A percentile compares a stretch with the other conserved stretches of the same genome.
Conservation (phyloP, 2,797 vertebrate species). For the Scolopax rusticola region DNA sequence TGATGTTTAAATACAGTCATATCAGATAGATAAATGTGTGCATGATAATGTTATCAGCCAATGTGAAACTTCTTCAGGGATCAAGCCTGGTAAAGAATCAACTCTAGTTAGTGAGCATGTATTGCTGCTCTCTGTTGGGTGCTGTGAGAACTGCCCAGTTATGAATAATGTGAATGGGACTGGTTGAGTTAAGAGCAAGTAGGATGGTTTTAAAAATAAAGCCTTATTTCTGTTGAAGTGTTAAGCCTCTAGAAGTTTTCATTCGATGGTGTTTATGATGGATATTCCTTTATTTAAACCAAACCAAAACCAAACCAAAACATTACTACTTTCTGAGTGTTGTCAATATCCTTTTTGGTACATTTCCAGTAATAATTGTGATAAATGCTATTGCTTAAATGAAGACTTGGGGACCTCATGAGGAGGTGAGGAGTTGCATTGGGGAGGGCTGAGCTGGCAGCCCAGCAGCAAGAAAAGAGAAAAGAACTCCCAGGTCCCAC, state of each 20-base stretch:
- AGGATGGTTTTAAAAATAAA: not conserved
- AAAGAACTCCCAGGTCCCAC: not conserved
- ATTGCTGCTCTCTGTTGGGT: not conserved
- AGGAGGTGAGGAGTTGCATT: not conserved
- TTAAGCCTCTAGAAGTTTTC: not conserved
- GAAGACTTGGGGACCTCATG: not conserved
- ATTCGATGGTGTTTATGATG: not conserved
- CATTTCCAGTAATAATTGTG: not conserved
- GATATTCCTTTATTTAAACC: not conserved
- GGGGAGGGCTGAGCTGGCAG: not conserved
- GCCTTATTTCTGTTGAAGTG: not conserved
- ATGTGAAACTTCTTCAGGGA: not conserved
- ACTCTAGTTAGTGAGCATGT: not conserved
- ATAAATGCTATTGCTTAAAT: not conserved
- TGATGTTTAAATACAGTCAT: not conserved
- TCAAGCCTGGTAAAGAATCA: not conserved
- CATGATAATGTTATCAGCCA: not conserved
- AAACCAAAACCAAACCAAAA: not conserved
- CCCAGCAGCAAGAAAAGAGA: not conserved
- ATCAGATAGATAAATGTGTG: not conserved
- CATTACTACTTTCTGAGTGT: not conserved
- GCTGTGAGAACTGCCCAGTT: not conserved
- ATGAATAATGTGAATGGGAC: not conserved
- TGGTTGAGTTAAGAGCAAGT: not conserved
- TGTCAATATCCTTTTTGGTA: not conserved